Conservation (phyloP, 2,797 vertebrate species). For the Danio albolineatus region DNA sequence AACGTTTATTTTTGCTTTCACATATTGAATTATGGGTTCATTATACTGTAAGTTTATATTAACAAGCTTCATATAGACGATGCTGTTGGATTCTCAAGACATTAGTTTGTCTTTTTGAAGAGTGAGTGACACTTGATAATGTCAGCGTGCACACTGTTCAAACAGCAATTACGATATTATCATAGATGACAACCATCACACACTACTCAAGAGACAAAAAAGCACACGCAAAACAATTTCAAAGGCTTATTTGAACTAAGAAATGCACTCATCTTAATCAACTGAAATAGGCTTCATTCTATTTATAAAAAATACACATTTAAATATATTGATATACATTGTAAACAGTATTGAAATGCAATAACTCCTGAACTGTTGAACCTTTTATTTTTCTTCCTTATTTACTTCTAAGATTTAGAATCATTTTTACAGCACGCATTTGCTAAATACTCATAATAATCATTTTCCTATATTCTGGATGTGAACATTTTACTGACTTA, state of each 20-base stretch:
- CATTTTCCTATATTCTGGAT: background rate
- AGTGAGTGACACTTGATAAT: no score
- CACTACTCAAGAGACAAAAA: background rate
- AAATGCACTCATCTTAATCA: background rate
- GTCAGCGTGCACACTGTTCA: no score
- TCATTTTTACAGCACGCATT: background rate
- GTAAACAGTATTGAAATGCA: background rate
- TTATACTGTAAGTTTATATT: no score
- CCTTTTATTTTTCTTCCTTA: background rate
- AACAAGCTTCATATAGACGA: no score
- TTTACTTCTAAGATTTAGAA: background rate
- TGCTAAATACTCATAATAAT: background rate
- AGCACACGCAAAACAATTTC: background rate
- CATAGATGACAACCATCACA: no score
- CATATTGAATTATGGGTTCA: no score
- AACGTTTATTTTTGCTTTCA: no score
- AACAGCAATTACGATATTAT: no score
- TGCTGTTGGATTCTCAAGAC: no score
- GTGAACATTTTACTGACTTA: constrained; percentile 1
- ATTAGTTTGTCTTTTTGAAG: no score
- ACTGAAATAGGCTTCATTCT: background rate
- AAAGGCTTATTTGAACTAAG: background rate
- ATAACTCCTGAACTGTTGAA: background rate
- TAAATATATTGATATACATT: background rate
- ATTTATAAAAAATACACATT: background rate